Conservation (phyloP, 2,113 vertebrate genomes). For the Stictonetta naevosa region DNA sequence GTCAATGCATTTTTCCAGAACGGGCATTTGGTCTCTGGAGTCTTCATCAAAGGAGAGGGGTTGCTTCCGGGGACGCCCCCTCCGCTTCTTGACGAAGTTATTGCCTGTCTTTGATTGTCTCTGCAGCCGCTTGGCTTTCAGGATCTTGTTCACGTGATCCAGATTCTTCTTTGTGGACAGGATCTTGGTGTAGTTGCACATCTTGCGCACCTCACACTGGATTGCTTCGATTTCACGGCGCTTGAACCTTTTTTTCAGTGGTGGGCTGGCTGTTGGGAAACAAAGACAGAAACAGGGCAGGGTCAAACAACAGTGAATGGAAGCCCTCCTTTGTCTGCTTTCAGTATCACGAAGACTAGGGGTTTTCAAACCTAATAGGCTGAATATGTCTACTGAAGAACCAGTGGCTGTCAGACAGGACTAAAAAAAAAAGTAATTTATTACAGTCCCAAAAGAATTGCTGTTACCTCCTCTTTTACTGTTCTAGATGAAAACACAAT, state of each 20-base stretch:
- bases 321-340: neutral
- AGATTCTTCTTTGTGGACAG: conserved; percentile 95
- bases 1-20: conserved; percentile 94
- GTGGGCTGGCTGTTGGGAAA: conserved; percentile 74
- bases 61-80: conserved; percentile 93
- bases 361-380: neutral
- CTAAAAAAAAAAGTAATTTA: neutral
- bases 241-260: conserved; percentile 90
- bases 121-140: conserved; percentile 98
- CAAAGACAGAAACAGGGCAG: neutral
- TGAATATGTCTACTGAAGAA: neutral
- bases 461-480: neutral
- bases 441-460: neutral
- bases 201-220: conserved; percentile 93
- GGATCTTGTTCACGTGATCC: conserved; percentile 99
- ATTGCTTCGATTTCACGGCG: conserved; percentile 92
- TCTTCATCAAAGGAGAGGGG: conserved; percentile 83
- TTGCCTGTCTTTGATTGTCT: conserved; percentile 99
- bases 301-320: neutral
- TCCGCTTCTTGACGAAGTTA: conserved; percentile 94
- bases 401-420: neutral
- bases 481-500: neutral
- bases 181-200: conserved; percentile 92
- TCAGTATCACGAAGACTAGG: neutral
- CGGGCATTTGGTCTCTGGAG: conserved; percentile 91